phyloP scores from a whole-genome alignment of 2,888 invertebrate genomes.

The Scaptomyza flava region DNA sequence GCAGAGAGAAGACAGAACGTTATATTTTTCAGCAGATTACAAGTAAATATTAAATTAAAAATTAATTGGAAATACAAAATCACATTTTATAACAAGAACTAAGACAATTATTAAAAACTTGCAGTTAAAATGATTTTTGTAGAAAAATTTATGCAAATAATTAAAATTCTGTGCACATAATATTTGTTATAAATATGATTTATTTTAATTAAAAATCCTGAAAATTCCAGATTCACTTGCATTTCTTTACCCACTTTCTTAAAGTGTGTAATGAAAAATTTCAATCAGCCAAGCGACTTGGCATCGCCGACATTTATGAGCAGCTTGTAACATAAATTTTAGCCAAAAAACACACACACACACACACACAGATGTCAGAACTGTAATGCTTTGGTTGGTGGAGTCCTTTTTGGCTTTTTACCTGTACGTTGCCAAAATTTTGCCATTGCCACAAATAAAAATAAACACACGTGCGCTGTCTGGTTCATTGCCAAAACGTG shows the following conservation, averaged over 20 bases:
- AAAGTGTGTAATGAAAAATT: constrained; percentile 46
- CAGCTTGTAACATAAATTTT: constrained; percentile 64
- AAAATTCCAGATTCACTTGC: too few relatives aligned
- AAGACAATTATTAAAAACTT: neutral
- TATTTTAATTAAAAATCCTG: neutral
- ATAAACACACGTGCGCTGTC: constrained; percentile 65
- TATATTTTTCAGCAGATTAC: neutral
- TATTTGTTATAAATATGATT: neutral
- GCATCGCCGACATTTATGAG: constrained; percentile 65
- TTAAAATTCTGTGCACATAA: too few relatives aligned
- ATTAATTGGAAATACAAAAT: neutral
- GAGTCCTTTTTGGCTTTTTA: constrained; percentile 4
- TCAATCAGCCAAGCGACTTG: constrained; percentile 56
- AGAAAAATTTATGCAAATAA: too few relatives aligned
- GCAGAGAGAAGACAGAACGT: constrained; percentile 15
- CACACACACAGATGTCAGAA: constrained; percentile 9
- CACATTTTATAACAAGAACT: neutral
- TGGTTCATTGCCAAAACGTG: constrained; percentile 75
- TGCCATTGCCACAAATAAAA: constrained; percentile 65
- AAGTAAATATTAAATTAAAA: constrained; percentile 26
- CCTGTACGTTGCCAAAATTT: constrained; percentile 4
- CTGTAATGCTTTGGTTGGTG: constrained; percentile 6
- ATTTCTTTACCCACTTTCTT: too few relatives aligned
- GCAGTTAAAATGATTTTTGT: neutral
- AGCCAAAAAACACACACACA: constrained; percentile 11